Percentiles rank a stretch among this genome's conserved stretches.
phyloP scores from a whole-genome alignment of 2,888 invertebrate species.

The Hemistola chrysoprasaria region DNA sequence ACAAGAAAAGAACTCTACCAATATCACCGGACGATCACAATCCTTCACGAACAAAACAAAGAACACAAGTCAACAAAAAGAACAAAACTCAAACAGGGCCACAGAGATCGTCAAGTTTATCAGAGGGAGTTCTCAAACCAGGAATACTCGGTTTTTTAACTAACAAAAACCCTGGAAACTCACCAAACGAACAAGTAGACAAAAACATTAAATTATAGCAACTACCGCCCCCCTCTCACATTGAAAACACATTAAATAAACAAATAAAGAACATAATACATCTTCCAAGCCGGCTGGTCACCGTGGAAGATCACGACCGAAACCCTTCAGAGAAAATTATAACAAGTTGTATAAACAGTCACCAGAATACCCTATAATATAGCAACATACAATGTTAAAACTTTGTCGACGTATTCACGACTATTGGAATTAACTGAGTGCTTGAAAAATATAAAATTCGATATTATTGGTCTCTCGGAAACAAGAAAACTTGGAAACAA shows the following conservation, averaged over 20 bases:
- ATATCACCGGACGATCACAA: neutral
- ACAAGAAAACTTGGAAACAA: conserved; percentile 10
- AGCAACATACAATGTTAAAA: too few relatives aligned
- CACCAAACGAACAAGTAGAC: neutral
- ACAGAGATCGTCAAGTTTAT: neutral
- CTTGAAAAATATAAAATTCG: too few relatives aligned
- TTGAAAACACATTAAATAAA: neutral
- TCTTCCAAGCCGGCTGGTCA: neutral
- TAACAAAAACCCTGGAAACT: neutral
- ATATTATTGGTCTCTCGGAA: conserved; percentile 10
- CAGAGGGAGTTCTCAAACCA: neutral
- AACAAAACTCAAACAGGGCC: neutral
- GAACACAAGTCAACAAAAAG: neutral
- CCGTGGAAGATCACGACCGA: neutral
- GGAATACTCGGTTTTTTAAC: neutral
- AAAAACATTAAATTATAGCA: conserved; percentile 3
- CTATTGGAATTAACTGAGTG: too few relatives aligned
- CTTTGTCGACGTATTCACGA: too few relatives aligned
- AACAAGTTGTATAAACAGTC: too few relatives aligned
- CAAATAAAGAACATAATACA: neutral
- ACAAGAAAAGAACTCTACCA: neutral
- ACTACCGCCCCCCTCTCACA: conserved; percentile 1
- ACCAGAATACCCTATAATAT: too few relatives aligned
- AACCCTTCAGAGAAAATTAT: neutral
- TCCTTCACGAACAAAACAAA: neutral